Base-by-base conservation (phyloP, 2,888 invertebrate species). In the Trichogramma dendrolimi region DNA sequence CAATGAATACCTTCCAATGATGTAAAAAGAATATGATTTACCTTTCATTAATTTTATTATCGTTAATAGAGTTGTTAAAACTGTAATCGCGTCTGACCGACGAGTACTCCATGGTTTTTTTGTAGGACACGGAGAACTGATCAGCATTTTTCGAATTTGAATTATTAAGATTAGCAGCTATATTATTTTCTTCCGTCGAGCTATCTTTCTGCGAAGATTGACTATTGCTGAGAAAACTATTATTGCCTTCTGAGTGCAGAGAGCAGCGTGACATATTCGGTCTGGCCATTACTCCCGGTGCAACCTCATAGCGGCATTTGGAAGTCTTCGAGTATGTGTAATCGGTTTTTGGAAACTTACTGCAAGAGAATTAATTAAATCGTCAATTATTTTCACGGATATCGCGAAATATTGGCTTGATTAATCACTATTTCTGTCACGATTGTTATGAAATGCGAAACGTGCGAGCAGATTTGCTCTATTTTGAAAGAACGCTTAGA, bases 231-330 rank as follows among this genome's bases (percentile, higher is more conserved):
- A 46, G 10, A 69, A 69, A 48, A 46, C 46, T 46, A 46, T 46
- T 46, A 10, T 46, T n/a, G 8, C 46, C 46, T 6, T 75, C 77
- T 66, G 77, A 73, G 11, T 75, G 77, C 66, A 79, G 71, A 60
- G 90, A 87, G 61, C 86, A 84, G 4, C 94, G 86, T 2, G 92
- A 92, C 93, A 94, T 93, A 80, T 94, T 94, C 4, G 93, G 93
- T 85, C 92, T 91, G 40, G 89, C 89, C 67, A 92, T 83, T 60
- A 91, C 85, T 2, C 92, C 92, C 0, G 90, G 90, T 0, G 88
- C 89, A 61, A 91, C 81, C 77, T 90, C 90, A 70, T 89, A 87
- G 57, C 92, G 87, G 81, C 90, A 90, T 69, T 87, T 87, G n/a
- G 92, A 93, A 69, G 88, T 81, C 67, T 84, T 86, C 2, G 93